phyloP scores from a whole-genome alignment of 1,140 invertebrate genomes.

The Radopholus similis region DNA sequence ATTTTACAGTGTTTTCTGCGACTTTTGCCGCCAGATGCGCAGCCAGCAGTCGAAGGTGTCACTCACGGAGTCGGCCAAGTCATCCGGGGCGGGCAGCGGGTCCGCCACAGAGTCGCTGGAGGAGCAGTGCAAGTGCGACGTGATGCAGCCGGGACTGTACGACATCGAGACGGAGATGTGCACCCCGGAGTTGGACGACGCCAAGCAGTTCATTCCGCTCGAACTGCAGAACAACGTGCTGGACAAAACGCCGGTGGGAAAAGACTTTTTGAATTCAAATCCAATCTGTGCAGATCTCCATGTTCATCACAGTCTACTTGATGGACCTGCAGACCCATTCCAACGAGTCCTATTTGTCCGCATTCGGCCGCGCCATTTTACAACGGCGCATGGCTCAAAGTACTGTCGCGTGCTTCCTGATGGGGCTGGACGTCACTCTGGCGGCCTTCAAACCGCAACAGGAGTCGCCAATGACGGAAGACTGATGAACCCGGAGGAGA shows the following conservation, averaged over 20 bases:
- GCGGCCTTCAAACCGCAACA: slow-evolving; percentile 9
- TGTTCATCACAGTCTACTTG: slow-evolving; percentile 60
- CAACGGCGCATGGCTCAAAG: slow-evolving; percentile 58
- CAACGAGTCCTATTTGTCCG: slow-evolving; percentile 55
- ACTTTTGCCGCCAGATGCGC: slow-evolving; percentile 59
- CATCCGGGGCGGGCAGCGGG: not conserved
- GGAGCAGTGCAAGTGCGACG: slow-evolving; percentile 45
- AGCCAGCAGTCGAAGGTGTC: slow-evolving; percentile 44
- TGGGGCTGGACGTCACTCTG: slow-evolving; percentile 56
- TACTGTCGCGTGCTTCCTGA: slow-evolving; percentile 57
- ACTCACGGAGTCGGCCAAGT: slow-evolving; percentile 30
- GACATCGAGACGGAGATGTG: slow-evolving; percentile 61
- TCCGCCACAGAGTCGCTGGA: slow-evolving; percentile 27
- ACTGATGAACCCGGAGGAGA: not conserved
- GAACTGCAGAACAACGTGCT: slow-evolving; percentile 59
- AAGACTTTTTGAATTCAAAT: not conserved
- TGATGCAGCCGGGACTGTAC: slow-evolving; percentile 55
- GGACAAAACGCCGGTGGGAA: slow-evolving; percentile 55
- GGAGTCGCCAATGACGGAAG: not conserved
- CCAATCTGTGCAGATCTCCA: slow-evolving; percentile 45
- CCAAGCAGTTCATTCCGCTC: slow-evolving; percentile 58
- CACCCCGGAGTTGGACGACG: slow-evolving; percentile 59
- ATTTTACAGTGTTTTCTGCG: slow-evolving; percentile 55
- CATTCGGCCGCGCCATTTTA: slow-evolving; percentile 57
- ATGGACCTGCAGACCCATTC: slow-evolving; percentile 58